phyloP scores from a whole-genome alignment of 2,888 invertebrate genomes.

The Mimas tiliae region DNA sequence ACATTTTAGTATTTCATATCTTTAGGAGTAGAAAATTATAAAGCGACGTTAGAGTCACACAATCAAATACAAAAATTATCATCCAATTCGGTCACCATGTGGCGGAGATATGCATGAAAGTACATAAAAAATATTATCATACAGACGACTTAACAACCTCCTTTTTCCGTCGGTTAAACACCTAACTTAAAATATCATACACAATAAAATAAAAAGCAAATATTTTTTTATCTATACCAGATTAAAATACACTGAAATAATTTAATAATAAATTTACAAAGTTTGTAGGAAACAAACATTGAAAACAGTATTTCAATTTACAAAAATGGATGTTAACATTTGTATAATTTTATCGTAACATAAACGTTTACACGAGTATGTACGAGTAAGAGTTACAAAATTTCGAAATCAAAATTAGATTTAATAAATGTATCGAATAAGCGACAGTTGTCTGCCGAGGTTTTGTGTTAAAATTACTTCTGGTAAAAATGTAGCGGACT shows the following conservation, averaged over 20 bases:
- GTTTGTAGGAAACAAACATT: slow-evolving; percentile 3
- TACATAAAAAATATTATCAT: too few species aligned
- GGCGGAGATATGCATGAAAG: too few species aligned
- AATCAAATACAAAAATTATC: too few species aligned
- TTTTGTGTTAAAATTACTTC: slow-evolving; percentile 5
- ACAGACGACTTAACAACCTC: too few species aligned
- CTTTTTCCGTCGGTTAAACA: too few species aligned
- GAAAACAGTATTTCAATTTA: not conserved
- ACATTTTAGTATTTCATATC: too few species aligned
- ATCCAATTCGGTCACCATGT: too few species aligned
- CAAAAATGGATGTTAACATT: slow-evolving; percentile 5
- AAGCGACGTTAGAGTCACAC: too few species aligned
- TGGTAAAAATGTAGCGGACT: not conserved
- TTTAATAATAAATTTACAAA: not conserved
- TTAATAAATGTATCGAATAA: not conserved
- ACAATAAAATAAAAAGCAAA: not conserved
- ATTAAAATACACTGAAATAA: not conserved
- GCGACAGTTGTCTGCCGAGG: not conserved
- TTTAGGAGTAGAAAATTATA: too few species aligned
- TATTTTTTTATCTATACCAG: not conserved
- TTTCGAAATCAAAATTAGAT: slow-evolving; percentile 7
- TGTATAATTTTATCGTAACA: not conserved
- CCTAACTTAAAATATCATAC: too few species aligned
- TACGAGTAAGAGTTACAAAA: not conserved
- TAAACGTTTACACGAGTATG: not conserved